A percentile compares a stretch with the other conserved stretches of the same genome.
Conservation (phyloP, 1,140 invertebrate species). For the Drosophila persimilis region DNA sequence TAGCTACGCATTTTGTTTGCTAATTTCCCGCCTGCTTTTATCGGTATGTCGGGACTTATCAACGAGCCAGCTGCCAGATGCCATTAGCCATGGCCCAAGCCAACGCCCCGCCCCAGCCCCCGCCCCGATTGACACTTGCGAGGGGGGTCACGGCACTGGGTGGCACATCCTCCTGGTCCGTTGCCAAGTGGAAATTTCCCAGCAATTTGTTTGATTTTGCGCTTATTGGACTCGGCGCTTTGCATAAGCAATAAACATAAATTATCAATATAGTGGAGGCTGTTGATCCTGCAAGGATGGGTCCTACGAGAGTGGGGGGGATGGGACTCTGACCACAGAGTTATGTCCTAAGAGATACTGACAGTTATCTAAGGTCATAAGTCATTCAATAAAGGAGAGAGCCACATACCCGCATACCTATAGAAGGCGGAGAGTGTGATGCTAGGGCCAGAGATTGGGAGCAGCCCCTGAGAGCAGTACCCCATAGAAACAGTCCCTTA, state of each 20-base stretch:
- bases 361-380: constrained; percentile 71
- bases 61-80: constrained; percentile 59
- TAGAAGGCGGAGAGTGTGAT: too few relatives aligned
- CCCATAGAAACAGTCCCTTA: too few relatives aligned
- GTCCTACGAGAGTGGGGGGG: too few relatives aligned
- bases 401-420: too few relatives aligned
- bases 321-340: constrained; percentile 1
- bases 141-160: constrained; percentile 13
- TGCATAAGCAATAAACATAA: constrained; percentile 81
- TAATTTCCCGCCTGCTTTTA: constrained; percentile 49
- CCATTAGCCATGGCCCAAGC: constrained; percentile 52
- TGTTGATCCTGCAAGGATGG: background rate
- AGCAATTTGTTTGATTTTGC: constrained; percentile 79
- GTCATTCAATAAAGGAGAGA: constrained; percentile 41
- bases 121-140: constrained; percentile 31
- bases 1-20: constrained; percentile 76
- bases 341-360: constrained; percentile 42
- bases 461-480: too few relatives aligned
- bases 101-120: too few relatives aligned
- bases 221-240: constrained; percentile 74
- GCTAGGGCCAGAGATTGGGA: too few relatives aligned
- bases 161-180: constrained; percentile 5
- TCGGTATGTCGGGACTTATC: constrained; percentile 57
- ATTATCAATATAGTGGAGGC: constrained; percentile 55
- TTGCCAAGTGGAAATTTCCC: constrained; percentile 43